Percentiles rank a stretch among this genome's conserved stretches.
Evolutionary conservation across 2,888 invertebrate genomes (phyloP).

Genomic region (Taphrorychus bicolor): DNA sequence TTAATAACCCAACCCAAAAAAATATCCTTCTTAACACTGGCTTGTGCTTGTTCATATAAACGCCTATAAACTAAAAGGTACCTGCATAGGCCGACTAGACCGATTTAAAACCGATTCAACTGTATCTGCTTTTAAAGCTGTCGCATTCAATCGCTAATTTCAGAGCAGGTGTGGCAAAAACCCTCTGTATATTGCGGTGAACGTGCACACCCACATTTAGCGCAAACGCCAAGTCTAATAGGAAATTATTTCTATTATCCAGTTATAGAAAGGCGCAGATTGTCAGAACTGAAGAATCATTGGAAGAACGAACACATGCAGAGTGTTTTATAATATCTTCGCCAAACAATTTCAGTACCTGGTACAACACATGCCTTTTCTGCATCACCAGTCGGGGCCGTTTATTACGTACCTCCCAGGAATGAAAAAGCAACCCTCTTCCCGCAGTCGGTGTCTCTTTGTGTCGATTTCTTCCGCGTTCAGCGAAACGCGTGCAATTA

Average conservation of each 20-base stretch:
- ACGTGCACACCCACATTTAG: not conserved
- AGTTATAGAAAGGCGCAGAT: no score
- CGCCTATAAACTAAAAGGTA: not conserved
- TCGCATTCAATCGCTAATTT: not conserved
- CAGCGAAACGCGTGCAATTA: conserved; percentile 18
- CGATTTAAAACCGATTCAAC: not conserved
- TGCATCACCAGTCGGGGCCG: no score
- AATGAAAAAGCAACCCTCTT: not conserved
- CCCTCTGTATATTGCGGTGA: not conserved
- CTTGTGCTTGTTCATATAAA: not conserved
- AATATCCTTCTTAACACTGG: no score
- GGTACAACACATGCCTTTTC: no score
- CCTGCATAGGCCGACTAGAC: not conserved
- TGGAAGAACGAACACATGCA: no score
- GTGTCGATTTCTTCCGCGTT: conserved; percentile 5
- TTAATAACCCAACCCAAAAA: no score
- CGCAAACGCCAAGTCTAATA: not conserved
- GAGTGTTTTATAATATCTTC: no score
- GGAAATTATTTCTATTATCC: not conserved
- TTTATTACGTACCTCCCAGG: no score
- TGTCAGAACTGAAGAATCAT: no score
- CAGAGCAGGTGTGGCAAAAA: not conserved
- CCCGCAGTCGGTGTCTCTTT: conserved; percentile 6
- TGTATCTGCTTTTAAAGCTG: not conserved
- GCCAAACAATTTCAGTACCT: no score